A percentile compares a stretch with the other conserved stretches of the same genome.
phyloP scores from a whole-genome alignment of 2,113 vertebrate species.

The Formicarius rufipectus region DNA sequence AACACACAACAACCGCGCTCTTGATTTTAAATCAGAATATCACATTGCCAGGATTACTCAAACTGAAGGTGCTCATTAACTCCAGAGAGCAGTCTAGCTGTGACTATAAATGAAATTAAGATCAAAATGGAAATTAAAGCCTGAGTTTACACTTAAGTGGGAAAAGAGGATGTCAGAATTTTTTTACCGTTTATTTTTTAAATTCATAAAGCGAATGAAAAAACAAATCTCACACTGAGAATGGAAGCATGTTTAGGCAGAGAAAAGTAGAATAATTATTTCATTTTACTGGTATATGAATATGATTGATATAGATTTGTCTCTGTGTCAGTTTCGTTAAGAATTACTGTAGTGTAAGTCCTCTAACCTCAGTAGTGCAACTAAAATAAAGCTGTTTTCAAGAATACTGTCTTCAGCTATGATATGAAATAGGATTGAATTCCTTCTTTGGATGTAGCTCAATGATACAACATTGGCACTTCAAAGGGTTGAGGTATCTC shows the following conservation, averaged over 20 bases:
- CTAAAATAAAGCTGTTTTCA: not conserved
- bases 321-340: not conserved
- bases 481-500: fast-evolving
- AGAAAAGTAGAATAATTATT: not conserved
- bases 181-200: not conserved
- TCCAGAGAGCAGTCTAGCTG: not conserved
- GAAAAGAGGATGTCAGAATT: not conserved
- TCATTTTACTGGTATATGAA: not conserved
- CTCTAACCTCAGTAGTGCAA: not conserved
- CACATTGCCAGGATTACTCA: not conserved
- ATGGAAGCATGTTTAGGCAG: not conserved
- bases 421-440: not conserved
- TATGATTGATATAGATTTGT: not conserved
- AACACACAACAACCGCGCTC: not conserved
- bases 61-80: not conserved
- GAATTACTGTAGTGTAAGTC: not conserved
- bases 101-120: not conserved
- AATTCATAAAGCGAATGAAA: not conserved
- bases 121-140: not conserved
- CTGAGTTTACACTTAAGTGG: not conserved
- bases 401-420: not conserved
- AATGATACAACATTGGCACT: not conserved
- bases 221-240: not conserved
- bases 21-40: not conserved
- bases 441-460: not conserved